Evolutionary conservation across 1,140 invertebrate species (phyloP).

Genomic region (Pygmarrhopalites habei): DNA sequence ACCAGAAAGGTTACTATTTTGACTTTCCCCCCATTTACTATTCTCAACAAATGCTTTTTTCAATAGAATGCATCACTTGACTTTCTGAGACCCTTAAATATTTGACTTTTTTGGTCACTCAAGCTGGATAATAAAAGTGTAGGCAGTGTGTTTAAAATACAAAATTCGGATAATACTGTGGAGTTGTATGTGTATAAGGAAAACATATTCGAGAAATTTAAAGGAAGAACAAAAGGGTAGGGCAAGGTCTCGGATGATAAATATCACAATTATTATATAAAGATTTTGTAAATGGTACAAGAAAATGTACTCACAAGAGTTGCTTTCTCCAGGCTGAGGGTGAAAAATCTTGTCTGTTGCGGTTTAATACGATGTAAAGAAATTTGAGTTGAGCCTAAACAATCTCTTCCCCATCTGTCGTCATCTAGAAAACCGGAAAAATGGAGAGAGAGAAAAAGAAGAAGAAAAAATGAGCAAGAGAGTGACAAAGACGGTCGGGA

Average conservation of each 20-base stretch:
- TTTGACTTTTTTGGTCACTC: too few relatives aligned
- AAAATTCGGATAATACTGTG: too few relatives aligned
- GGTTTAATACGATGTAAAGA: slow-evolving; percentile 56
- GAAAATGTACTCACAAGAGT: slow-evolving; percentile 40
- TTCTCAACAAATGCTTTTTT: too few relatives aligned
- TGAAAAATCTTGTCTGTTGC: slow-evolving; percentile 58
- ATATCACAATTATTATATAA: not conserved
- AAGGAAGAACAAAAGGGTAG: not conserved
- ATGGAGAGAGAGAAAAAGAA: not conserved
- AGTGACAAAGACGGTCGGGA: not conserved
- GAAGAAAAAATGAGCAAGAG: not conserved
- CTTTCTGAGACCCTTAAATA: too few relatives aligned
- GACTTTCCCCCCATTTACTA: too few relatives aligned
- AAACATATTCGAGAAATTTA: too few relatives aligned
- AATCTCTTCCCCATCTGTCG: slow-evolving; percentile 75
- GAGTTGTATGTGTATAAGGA: too few relatives aligned
- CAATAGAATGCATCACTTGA: too few relatives aligned
- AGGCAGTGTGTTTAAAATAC: too few relatives aligned
- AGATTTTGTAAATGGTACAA: too few relatives aligned
- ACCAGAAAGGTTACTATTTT: too few relatives aligned
- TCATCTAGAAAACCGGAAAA: slow-evolving; percentile 54
- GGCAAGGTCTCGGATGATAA: not conserved
- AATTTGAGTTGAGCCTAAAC: slow-evolving; percentile 68
- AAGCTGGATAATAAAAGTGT: too few relatives aligned
- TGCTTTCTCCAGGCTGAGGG: slow-evolving; percentile 54